Conservation (phyloP, 2,113 vertebrate species). For the Sminthopsis crassicaudata region DNA sequence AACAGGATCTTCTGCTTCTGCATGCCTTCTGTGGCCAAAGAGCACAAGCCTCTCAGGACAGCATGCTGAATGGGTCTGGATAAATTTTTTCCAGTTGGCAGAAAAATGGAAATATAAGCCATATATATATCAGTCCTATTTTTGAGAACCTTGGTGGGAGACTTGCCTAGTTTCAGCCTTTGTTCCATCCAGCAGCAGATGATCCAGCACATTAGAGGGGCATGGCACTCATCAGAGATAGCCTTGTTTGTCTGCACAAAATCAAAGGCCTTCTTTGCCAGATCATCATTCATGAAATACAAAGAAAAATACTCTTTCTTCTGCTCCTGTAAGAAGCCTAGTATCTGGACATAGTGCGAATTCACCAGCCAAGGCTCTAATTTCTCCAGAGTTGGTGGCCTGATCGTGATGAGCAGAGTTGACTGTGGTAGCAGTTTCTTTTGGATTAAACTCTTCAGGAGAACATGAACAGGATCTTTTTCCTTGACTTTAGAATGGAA, state of each 20-base stretch:
- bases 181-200: slow-evolving; percentile 67
- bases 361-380: slow-evolving; percentile 39
- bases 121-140: slow-evolving; percentile 66
- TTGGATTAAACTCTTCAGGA: slow-evolving; percentile 56
- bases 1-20: slow-evolving; percentile 55
- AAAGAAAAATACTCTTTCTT: slow-evolving; percentile 53
- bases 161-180: slow-evolving; percentile 17
- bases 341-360: background rate
- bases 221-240: slow-evolving; percentile 52
- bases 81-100: background rate
- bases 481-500: background rate
- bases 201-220: slow-evolving; percentile 70
- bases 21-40: slow-evolving; percentile 54
- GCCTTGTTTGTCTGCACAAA: slow-evolving; percentile 14
- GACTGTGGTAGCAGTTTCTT: background rate
- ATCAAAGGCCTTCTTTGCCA: slow-evolving; percentile 33
- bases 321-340: slow-evolving; percentile 64
- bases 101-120: slow-evolving; percentile 57
- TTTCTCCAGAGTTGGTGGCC: slow-evolving; percentile 46
- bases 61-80: background rate
- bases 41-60: slow-evolving; percentile 30
- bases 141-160: slow-evolving; percentile 10
- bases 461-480: background rate
- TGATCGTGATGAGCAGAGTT: slow-evolving; percentile 71
- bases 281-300: slow-evolving; percentile 48